Evolutionary conservation across 2,888 invertebrate species (phyloP), one percentile per base, ranked within the genome.

Genomic region (Drosophila putrida): DNA sequence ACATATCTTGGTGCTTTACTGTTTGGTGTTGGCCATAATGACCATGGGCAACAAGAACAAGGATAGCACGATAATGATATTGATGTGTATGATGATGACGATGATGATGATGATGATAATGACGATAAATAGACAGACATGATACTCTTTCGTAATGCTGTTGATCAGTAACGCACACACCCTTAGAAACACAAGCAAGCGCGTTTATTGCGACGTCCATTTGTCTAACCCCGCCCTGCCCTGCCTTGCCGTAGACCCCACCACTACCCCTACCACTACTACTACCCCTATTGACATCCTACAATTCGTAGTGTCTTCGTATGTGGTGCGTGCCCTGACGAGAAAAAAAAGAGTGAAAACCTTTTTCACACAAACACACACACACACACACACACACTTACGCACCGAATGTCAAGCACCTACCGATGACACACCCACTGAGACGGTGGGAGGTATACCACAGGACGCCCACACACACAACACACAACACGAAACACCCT

Each of bases 161-260:
- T 88, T 87, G 89, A 84, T 87, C 84, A 86, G 79, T 78, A 57
- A 49, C 65, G 65, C 62, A 88, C 83, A 87, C 78, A 83, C 81
- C 81, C 89, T 67, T 62, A 44, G 53, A 58, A 60, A 54, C 44
- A 35, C 35, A 55, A 58, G 53, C 33, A 62, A 63, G 58, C 58
- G 59, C 73, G 66, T 62, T 80, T 68, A 73, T 68, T 68, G 73
- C 70, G 73, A 61, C 87, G 69, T 86, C 78, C 86, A 82, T 82
- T 82, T 82, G 83, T 88, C 80, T 75, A 85, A 71, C 64, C 60
- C 28, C 27, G 20, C 33, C 66, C 61, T 15, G 13, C 11, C 25
- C 25, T 10, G 2, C 20, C 8, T 5, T 36, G n/a, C 36, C 39
- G 43, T 20, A 6, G 6, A 6, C 20, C 11, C 27, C 6, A 15